A percentile compares a stretch with the other conserved stretches of the same genome.
phyloP scores from a whole-genome alignment of 2,113 vertebrate species.

The Morone saxatilis region DNA sequence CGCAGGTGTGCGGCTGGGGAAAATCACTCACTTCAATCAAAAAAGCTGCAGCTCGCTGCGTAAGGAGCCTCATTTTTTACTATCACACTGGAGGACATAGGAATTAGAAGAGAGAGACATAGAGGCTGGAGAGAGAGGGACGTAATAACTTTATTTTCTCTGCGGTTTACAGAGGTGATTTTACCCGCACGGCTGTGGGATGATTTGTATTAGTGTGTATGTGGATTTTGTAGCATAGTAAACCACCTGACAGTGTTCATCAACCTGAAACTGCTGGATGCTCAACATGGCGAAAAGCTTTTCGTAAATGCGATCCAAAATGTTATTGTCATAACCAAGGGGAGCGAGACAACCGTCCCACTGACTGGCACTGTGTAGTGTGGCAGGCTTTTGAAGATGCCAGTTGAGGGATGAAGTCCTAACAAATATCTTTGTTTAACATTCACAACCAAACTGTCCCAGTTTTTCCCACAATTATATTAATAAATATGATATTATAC shows the following conservation, averaged over 20 bases:
- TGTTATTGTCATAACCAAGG: conserved; percentile 2
- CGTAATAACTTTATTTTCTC: conserved; percentile 69
- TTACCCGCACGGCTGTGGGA: conserved; percentile 31
- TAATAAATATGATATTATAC: no score
- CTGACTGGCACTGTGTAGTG: conserved; percentile 6
- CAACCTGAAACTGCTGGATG: conserved; percentile 14
- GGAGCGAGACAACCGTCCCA: background rate
- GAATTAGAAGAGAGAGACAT: conserved; percentile 80
- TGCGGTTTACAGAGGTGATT: conserved; percentile 43
- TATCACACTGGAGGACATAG: conserved; percentile 84
- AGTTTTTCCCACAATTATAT: no score
- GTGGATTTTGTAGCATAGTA: conserved; percentile 19
- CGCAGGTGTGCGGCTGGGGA: conserved; percentile 90
- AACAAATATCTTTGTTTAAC: no score
- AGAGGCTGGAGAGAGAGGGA: conserved; percentile 38
- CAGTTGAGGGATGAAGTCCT: background rate
- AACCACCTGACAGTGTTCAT: conserved; percentile 43
- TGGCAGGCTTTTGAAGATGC: background rate
- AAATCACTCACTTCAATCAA: conserved; percentile 96
- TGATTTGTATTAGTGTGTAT: conserved; percentile 40
- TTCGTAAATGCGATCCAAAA: conserved; percentile 21
- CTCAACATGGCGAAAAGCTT: conserved; percentile 19
- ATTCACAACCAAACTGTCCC: no score
- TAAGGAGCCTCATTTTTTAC: conserved; percentile 90
- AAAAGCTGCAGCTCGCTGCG: conserved; percentile 86